Base-by-base conservation (phyloP, 1,140 invertebrate species). In the Temnothorax nylanderi region DNA sequence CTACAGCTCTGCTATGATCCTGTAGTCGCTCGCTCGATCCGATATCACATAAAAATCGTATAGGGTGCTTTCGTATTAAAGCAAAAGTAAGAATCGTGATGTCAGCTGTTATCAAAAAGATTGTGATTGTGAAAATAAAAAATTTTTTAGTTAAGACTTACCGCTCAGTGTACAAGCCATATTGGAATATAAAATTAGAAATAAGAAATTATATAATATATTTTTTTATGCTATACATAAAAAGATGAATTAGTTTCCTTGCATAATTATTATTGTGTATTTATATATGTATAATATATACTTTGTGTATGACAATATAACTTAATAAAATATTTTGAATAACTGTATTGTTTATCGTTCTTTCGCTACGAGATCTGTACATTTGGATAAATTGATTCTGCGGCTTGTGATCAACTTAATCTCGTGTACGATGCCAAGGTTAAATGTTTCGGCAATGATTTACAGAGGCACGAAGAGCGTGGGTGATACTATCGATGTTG, bases 361-460 rank as follows among this genome's bases (percentile, higher is more conserved):
- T 60, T 47, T 60, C 13, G 5, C 51, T 18, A 3, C n/a, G 47
- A 60, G 18, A 60, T 21, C 49, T 13, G 18, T 21, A 74, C 77
- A 37, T n/a, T 78, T 78, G 26, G 58, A 84, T 84, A 56, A 81
- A 71, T 82, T 84, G 58, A 62, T 60, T 47, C 13, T 37, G 16
- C 21, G 51, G 54, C n/a, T 56, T 62, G 44, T 44, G 32, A 60
- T 60, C 67, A 44, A 74, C 26, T 60, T 74, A 67, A 58, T 77
- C 51, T 85, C 65, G 34, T 64, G 32, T 64, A 58, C n/a, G 60
- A 71, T 69, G 51, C 86, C 65, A 89, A 85, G 71, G 91, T 92
- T 92, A 90, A 92, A 92, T 92, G 91, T 92, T 82, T 92, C 91
- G 91, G 91, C 91, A 92, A 92, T 92, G 91, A 92, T 92, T 92